Evolutionary conservation across 2,113 vertebrate genomes (phyloP).

Genomic region (Galemys pyrenaicus): DNA sequence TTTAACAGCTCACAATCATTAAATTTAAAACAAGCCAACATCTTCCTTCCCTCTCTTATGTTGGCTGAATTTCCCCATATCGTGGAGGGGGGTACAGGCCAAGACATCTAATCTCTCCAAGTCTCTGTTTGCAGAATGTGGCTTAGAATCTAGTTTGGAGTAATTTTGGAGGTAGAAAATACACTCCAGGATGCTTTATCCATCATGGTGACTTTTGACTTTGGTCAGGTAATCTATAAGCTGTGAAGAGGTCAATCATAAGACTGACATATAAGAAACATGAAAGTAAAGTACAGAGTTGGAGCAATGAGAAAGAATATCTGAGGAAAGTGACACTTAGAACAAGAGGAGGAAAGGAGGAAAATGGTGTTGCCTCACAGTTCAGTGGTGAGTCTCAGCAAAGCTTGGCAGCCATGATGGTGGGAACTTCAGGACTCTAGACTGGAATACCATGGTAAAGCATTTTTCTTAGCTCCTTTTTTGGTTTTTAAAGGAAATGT

Average conservation of each 20-base stretch:
- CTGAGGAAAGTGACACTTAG: fast-evolving
- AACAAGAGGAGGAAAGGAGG: not conserved
- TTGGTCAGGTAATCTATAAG: not conserved
- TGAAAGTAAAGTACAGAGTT: not conserved
- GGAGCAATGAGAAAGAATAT: not conserved
- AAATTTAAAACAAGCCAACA: not conserved
- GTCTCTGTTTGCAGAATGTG: not conserved
- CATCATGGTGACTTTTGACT: not conserved
- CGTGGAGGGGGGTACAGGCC: fast-evolving
- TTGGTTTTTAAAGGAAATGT: too few species aligned
- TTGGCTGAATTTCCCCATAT: too few species aligned
- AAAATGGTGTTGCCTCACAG: not conserved
- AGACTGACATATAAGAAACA: not conserved
- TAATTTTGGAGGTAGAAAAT: not conserved
- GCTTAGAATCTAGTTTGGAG: not conserved
- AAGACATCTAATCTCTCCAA: not conserved
- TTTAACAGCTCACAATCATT: not conserved
- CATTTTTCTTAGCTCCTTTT: not conserved
- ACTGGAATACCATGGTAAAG: not conserved
- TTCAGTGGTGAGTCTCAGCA: not conserved
- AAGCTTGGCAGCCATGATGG: not conserved
- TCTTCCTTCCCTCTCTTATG: not conserved
- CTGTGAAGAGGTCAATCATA: not conserved
- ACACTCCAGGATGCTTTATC: not conserved
- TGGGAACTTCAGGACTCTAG: too few species aligned